Evolutionary conservation across 2,113 vertebrate genomes (phyloP), one percentile per base, ranked within the genome.

Genomic region (Lathamus discolor): DNA sequence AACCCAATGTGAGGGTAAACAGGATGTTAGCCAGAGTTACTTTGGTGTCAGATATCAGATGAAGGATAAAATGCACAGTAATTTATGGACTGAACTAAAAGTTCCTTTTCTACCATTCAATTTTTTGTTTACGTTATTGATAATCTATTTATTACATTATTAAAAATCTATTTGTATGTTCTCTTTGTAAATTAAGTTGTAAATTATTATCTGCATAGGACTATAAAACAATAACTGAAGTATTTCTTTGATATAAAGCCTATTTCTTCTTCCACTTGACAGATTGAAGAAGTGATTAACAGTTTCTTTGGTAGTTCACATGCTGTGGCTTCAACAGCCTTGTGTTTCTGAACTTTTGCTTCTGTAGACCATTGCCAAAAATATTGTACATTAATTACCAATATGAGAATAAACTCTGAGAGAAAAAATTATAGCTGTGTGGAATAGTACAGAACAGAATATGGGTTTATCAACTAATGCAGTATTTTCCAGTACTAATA

Each of bases 41-140:
- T 97, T 92, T 91, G 86, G 88, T 97, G 92, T 97, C 97, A 89
- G 74, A 48, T 97, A 92, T 94, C 97, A 96, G 78, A 68, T 89
- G 93, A 94, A 91, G 86, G 73, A 64, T 81, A 75, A 92, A 94
- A 91, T 3, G 3, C 37, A 13, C 17, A 64, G 11, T 93, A 91
- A 91, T 91, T 96, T 92, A 95, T 93, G 80, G 67, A 48, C 39
- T 70, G 37, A 91, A 61, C n/a, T 15, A 31, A 43, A 91, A 94
- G 43, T 83, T 90, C 27, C n/a, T 77, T 43, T 72, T 84, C 67
- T 75, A 77, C 15, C 41, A 20, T 86, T 85, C n/a, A 4, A 7
- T 62, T 57, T 74, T 78, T 69, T 86, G 41, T 66, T 75, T 72
- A 46, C 7, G 23, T 82, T 93, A 68, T 79, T 63, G 25, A 62